Evolutionary conservation across 2,888 invertebrate species (phyloP).

Genomic region (Euclidia mi): DNA sequence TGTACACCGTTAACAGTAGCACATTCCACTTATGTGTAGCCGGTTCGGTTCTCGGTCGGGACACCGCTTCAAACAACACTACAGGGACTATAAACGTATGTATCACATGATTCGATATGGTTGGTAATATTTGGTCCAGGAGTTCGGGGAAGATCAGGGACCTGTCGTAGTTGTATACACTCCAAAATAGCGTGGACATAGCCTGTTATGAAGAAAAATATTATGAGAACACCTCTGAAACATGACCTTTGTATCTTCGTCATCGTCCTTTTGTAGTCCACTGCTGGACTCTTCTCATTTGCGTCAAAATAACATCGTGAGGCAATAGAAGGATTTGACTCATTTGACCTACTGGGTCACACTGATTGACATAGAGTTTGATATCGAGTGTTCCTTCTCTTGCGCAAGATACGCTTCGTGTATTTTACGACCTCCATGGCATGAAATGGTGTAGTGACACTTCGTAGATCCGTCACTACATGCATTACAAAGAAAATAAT

Average conservation of each 20-base stretch:
- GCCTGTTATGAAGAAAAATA: neutral
- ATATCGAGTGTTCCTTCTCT: too few species aligned
- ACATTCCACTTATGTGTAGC: slow-evolving; percentile 1
- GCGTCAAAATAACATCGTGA: too few species aligned
- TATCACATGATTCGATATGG: slow-evolving; percentile 11
- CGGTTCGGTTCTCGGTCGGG: slow-evolving; percentile 6
- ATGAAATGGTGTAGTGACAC: too few species aligned
- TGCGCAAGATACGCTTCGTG: too few species aligned
- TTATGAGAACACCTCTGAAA: neutral
- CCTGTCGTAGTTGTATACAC: slow-evolving; percentile 9
- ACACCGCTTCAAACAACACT: slow-evolving; percentile 7
- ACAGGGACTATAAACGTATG: slow-evolving; percentile 7
- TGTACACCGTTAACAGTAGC: neutral
- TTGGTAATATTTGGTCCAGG: neutral
- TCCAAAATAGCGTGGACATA: slow-evolving; percentile 13
- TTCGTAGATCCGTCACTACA: too few species aligned
- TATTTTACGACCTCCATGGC: too few species aligned
- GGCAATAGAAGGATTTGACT: too few species aligned
- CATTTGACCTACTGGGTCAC: too few species aligned
- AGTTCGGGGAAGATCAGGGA: slow-evolving; percentile 12
- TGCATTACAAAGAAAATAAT: too few species aligned
- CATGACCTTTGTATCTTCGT: neutral
- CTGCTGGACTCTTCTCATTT: too few species aligned
- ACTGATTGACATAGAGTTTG: too few species aligned
- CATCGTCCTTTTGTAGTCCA: too few species aligned